Percentiles rank a stretch among this genome's conserved stretches.
Conservation (phyloP, 1,140 invertebrate species). For the Psilanteris sp. region DNA sequence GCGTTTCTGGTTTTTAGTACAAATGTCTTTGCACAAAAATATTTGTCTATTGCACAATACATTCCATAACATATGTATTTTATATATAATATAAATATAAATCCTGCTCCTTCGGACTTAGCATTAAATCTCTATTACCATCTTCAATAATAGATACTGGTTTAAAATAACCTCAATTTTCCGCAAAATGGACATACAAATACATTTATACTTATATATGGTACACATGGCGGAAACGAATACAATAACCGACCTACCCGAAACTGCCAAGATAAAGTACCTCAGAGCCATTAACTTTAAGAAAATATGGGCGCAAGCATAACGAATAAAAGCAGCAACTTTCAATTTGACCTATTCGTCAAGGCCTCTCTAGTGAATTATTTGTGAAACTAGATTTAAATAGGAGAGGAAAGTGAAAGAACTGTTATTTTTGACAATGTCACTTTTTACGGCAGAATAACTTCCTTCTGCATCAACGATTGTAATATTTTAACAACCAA, state of each 20-base stretch:
- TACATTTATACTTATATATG: background rate
- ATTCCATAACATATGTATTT: too few relatives aligned
- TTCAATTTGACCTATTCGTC: slow-evolving; percentile 49
- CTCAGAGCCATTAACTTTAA: slow-evolving; percentile 36
- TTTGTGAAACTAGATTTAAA: slow-evolving; percentile 47
- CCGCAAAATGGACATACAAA: slow-evolving; percentile 8
- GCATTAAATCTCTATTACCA: too few relatives aligned
- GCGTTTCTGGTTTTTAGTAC: too few relatives aligned
- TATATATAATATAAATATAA: too few relatives aligned
- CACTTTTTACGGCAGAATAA: slow-evolving; percentile 49
- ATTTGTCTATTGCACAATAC: too few relatives aligned
- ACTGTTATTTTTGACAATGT: slow-evolving; percentile 50
- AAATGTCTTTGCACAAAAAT: too few relatives aligned
- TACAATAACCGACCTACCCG: slow-evolving; percentile 48
- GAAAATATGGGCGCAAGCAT: slow-evolving; percentile 34
- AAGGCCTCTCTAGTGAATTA: slow-evolving; percentile 43
- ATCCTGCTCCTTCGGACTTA: too few relatives aligned
- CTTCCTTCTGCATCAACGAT: slow-evolving; percentile 28
- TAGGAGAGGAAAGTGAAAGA: slow-evolving; percentile 27
- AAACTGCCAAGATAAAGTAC: slow-evolving; percentile 52
- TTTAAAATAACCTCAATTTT: too few relatives aligned
- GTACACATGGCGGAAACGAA: slow-evolving; percentile 37
- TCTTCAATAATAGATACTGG: too few relatives aligned
- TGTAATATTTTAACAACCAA: too few relatives aligned
- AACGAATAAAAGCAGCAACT: slow-evolving; percentile 54